phyloP scores from a whole-genome alignment of 2,113 vertebrate genomes.

The Brachirus orientalis region DNA sequence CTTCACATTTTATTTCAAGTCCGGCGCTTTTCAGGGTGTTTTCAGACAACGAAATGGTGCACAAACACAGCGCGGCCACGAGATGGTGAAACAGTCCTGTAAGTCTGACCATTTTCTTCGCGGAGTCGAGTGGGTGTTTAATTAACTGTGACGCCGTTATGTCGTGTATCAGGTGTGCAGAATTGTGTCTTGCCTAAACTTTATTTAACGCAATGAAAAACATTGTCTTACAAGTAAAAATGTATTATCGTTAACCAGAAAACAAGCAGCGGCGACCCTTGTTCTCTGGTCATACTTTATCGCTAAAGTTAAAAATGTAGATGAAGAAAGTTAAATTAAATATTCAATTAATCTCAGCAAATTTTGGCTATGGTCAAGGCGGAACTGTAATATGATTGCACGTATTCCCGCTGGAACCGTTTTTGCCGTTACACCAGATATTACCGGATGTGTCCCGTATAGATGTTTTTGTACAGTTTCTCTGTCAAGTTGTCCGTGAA shows the following conservation, averaged over 20 bases:
- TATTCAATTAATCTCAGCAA: background rate
- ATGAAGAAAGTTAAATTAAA: no score
- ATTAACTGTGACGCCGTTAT: no score
- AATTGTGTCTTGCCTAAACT: no score
- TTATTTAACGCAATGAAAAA: no score
- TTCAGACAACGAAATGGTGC: background rate
- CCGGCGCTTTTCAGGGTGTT: background rate
- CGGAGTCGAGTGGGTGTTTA: background rate
- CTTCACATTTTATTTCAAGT: slow-evolving; percentile 44
- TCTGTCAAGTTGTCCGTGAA: no score
- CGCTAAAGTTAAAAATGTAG: no score
- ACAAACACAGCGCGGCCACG: background rate
- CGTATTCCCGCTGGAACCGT: background rate
- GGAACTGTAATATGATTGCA: background rate
- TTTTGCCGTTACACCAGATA: background rate
- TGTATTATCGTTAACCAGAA: no score
- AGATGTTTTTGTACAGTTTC: background rate
- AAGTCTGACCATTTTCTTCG: background rate
- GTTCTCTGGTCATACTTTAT: no score
- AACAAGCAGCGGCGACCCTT: no score
- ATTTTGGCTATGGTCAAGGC: background rate
- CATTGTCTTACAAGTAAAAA: no score
- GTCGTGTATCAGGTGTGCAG: no score
- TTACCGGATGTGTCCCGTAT: background rate
- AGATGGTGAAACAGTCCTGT: background rate